Percentiles rank a stretch among this genome's conserved stretches.
These are phyloP conservation scores for Drosophila tropicalis DNA, from an alignment of 1,140 invertebrate species.

Conservation along the genomic window DNA sequence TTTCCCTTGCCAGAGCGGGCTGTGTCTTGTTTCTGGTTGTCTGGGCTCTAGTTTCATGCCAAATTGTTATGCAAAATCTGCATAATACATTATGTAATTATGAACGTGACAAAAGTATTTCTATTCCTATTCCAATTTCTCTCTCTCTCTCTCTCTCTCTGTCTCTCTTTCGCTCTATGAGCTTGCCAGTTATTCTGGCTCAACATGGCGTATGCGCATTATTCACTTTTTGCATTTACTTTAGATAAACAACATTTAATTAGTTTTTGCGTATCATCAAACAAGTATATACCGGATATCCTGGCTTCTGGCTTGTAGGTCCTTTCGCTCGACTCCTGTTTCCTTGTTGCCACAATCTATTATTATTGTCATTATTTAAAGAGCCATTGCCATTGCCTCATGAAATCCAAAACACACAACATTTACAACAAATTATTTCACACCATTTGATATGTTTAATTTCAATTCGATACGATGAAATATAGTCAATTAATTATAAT, in stretches of 20 bases:
- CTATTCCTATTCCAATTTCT: slow-evolving; percentile 21
- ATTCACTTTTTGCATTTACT: slow-evolving; percentile 50
- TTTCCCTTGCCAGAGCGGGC: not conserved
- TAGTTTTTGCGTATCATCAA: slow-evolving; percentile 48
- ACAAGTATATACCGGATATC: slow-evolving; percentile 37
- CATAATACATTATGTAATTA: slow-evolving; percentile 81
- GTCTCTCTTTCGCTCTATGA: not conserved
- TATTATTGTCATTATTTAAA: too few species aligned
- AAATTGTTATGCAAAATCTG: slow-evolving; percentile 78
- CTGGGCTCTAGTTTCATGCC: slow-evolving; percentile 24
- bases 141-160: not conserved
- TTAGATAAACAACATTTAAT: slow-evolving; percentile 61
- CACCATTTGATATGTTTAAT: slow-evolving; percentile 67
- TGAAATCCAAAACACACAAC: slow-evolving; percentile 19
- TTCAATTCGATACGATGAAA: slow-evolving; percentile 29
- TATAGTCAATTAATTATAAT: slow-evolving; percentile 73
- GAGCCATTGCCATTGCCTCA: not conserved
- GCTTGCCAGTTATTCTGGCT: not conserved
- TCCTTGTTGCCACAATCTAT: slow-evolving; percentile 4
- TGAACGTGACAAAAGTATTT: slow-evolving; percentile 72
- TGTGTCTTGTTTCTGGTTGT: not conserved
- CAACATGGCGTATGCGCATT: slow-evolving; percentile 59
- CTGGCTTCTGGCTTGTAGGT: not conserved
- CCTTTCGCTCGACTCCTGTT: not conserved
- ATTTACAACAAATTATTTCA: slow-evolving; percentile 59